Base-by-base conservation (phyloP, 2,113 vertebrate genomes). In the Oncorhynchus gorbuscha region DNA sequence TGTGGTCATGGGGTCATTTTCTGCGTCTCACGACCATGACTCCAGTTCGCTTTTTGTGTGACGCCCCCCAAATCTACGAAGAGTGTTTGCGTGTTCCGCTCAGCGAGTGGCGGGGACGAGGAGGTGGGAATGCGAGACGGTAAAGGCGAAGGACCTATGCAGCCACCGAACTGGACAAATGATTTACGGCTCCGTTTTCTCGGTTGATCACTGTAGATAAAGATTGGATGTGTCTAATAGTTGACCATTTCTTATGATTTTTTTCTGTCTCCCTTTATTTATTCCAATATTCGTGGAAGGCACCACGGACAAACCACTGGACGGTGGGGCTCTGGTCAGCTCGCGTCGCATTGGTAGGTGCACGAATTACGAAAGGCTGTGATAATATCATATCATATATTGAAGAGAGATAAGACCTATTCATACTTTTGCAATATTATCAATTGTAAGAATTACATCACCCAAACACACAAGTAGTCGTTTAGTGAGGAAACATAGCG, bases 11-110 rank as follows among this genome's bases (percentile, higher is more conserved):
- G 64, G 24, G 64, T 66, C 68, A 58, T 77, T 74, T 74, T 72
- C 68, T 75, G 13, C 49, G 45, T 70, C n/a, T 45, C 49, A 22
- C 66, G 79, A 84, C 87, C 81, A 80, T 0, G 87, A 95, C 93
- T 97, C 96, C 95, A 96, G 92, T 97, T 96, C 95, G 94, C 94
- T 95, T 97, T 97, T 97, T 96, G 93, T 92, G 92, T 91, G 93
- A 94, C 95, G 95, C 95, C 95, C 94, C 94, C 93, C 93, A 95
- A 94, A 93, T 94, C 92, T 92, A 91, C 94, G 94, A 93, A 92
- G 93, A 94, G 94, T 93, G 94, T 92, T 95, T 93, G 93, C 92
- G 93, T 93, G 94, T 93, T 91, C 94, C 94, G 91, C 93, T 93
- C 84, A 87, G 89, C 79, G 59, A 71, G 45, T 39, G 86, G 85